Base-by-base conservation (phyloP, 2,797 vertebrate genomes). In the Remorina albescens region DNA sequence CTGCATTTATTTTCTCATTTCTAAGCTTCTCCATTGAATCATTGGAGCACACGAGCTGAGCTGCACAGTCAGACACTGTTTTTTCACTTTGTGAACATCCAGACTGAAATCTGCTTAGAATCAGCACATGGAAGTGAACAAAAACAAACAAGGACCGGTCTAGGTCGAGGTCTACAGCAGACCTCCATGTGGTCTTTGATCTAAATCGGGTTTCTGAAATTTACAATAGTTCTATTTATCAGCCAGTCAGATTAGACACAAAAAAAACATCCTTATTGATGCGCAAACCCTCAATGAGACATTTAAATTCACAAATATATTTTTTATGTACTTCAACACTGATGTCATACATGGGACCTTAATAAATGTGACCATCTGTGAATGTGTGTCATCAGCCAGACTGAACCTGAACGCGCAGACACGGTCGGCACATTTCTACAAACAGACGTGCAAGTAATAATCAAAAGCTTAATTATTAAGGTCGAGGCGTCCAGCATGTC, bases 361-460 rank as follows among this genome's bases (percentile, higher is more conserved):
- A 12, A 47, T 11, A 9, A 47, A 21, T 25, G 23, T 49, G 46
- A 2, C 60, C 21, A 36, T 62, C 23, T 30, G 9, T 59, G 37
- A 51, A 11, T 18, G 25, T 49, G 42, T 13, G 39, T 44, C 62
- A 77, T 41, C 47, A 56, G 41, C 10, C 65, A 62, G 47, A 50
- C 47, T 37, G 60, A 37, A 59, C 21, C 11, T 55, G n/a, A 50
- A 55, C 4, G 21, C 37, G 67, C 39, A 67, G 46, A 81, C 28
- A 39, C 25, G 34, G 55, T 74, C 51, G 39, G 68, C 42, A 64
- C 61, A 67, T 72, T 53, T 65, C 65, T 61, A 56, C 70, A 75
- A 71, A 69, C 37, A 65, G 8, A 58, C 30, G 21, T 28, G 1
- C 47, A 39, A 66, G 21, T 68, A 76, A 69, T 53, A 44, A 70